phyloP scores from a whole-genome alignment of 2,888 invertebrate genomes.

The Athrips mouffetella region DNA sequence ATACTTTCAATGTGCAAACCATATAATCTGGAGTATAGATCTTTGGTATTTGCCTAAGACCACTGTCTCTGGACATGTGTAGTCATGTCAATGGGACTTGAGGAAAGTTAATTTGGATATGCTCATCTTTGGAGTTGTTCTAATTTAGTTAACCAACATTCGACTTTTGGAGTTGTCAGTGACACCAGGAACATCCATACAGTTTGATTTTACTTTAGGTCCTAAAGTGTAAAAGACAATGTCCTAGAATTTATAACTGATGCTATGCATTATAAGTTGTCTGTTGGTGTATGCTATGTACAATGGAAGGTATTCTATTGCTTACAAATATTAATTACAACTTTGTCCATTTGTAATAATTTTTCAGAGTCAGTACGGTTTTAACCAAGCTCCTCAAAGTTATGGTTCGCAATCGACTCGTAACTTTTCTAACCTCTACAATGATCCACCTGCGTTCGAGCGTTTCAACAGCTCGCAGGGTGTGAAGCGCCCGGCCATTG shows the following conservation, averaged over 20 bases:
- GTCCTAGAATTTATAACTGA: no score
- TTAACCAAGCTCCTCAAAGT: conserved; percentile 27
- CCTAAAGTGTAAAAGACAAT: no score
- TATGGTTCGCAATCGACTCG: conserved; percentile 31
- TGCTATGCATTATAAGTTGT: no score
- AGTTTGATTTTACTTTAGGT: no score
- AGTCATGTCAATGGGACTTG: background rate
- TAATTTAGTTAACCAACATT: conserved; percentile 1
- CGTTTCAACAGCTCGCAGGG: conserved; percentile 26
- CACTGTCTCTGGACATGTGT: background rate
- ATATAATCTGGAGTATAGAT: background rate
- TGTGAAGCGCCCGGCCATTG: conserved; percentile 39
- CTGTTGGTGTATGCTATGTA: no score
- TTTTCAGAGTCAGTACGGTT: conserved; percentile 52
- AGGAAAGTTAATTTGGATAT: background rate
- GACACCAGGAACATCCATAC: no score
- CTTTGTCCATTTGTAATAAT: conserved; percentile 13
- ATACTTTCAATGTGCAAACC: background rate
- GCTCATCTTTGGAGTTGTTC: conserved; percentile 3
- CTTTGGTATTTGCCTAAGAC: background rate
- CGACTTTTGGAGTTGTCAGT: no score
- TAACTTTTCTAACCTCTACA: conserved; percentile 38
- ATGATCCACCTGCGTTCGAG: conserved; percentile 27
- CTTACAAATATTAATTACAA: conserved; percentile 2
- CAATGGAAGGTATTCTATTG: background rate